Percentiles rank a stretch among this genome's conserved stretches.
Conservation (phyloP, 2,113 vertebrate species). For the Cynocephalus volans region DNA sequence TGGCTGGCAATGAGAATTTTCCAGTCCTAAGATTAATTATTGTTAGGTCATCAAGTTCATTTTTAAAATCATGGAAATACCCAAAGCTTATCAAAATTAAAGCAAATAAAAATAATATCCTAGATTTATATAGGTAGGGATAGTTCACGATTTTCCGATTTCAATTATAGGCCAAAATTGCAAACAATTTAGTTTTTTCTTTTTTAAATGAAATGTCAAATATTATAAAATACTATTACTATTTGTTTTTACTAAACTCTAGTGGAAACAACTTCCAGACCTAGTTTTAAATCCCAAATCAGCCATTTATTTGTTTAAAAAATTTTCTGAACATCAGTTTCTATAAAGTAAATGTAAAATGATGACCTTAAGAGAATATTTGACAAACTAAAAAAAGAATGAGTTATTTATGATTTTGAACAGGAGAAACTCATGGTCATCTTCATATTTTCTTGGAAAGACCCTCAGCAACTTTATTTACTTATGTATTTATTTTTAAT, state of each 20-base stretch:
- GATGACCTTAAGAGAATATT: background rate
- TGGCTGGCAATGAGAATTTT: background rate
- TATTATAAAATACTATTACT: background rate
- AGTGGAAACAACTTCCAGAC: background rate
- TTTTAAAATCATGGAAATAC: background rate
- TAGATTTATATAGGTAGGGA: background rate
- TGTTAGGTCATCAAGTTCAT: background rate
- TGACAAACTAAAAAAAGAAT: background rate
- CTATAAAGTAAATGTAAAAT: background rate
- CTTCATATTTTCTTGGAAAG: no score
- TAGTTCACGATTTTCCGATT: background rate
- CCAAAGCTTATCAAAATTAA: background rate
- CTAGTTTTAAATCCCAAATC: background rate
- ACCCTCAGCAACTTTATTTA: background rate
- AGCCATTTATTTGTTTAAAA: background rate
- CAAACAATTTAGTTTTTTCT: background rate
- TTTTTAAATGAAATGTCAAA: background rate
- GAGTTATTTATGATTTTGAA: background rate
- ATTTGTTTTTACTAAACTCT: background rate
- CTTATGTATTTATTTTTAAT: no score
- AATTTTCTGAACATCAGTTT: background rate
- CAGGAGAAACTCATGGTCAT: background rate
- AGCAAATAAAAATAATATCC: conserved; percentile 1
- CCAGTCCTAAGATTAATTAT: background rate
- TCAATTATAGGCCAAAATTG: background rate